A percentile compares a stretch with the other conserved stretches of the same genome.
Evolutionary conservation across 2,113 vertebrate genomes (phyloP).

Genomic region (Climacteris rufus): DNA sequence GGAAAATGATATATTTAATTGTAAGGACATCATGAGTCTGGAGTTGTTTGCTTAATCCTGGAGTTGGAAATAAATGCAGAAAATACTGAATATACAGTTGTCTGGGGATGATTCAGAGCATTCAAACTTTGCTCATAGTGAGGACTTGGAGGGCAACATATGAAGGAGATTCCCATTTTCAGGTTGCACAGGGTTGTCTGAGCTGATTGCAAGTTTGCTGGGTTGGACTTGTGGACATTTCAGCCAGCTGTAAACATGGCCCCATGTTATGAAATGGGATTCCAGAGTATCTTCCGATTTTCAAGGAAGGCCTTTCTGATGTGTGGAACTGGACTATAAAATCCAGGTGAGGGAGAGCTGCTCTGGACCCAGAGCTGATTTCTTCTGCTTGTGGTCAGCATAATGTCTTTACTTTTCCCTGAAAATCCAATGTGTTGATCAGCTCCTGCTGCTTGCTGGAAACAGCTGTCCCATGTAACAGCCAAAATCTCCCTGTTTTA

Average conservation of each 20-base stretch:
- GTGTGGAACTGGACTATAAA: not conserved
- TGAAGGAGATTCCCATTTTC: not conserved
- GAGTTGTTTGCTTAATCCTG: not conserved
- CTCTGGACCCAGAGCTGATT: not conserved
- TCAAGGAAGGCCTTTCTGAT: not conserved
- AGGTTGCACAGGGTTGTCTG: not conserved
- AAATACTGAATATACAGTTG: not conserved
- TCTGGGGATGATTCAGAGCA: not conserved
- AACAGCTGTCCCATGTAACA: not conserved
- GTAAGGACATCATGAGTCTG: not conserved
- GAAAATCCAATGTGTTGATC: not conserved
- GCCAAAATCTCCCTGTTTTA: not conserved
- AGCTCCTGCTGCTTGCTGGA: not conserved
- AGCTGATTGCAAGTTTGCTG: not conserved
- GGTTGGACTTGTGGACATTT: not conserved
- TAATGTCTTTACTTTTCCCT: not conserved
- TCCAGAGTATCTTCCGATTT: not conserved
- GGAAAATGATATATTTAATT: slow-evolving; percentile 3
- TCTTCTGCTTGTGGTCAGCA: not conserved
- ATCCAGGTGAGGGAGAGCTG: not conserved
- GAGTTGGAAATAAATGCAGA: slow-evolving; percentile 4
- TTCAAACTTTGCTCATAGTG: not conserved
- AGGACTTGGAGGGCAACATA: not conserved
- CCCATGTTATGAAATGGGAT: not conserved
- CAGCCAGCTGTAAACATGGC: not conserved